These are phyloP conservation scores for Drosophila koepferae DNA, from an alignment of 2,888 invertebrate genomes.

Conservation along the genomic window DNA sequence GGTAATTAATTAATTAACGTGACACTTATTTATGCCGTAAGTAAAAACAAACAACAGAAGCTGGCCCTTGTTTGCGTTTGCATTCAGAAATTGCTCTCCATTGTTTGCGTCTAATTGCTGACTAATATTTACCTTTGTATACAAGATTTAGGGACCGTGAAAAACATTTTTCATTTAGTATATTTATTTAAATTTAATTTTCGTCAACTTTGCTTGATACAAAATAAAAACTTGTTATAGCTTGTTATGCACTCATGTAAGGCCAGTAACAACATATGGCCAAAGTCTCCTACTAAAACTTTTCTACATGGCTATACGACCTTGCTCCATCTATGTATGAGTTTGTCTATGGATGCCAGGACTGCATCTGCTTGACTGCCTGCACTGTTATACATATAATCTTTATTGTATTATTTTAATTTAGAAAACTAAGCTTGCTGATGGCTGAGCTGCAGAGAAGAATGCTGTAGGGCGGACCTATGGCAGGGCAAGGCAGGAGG, in stretches of 20 bases:
- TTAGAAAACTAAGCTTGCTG: conserved; percentile 68
- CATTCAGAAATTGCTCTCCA: conserved; percentile 20
- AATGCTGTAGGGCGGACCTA: conserved; percentile 11
- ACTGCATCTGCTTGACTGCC: conserved; percentile 37
- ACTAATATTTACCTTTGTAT: conserved; percentile 34
- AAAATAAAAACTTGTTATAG: conserved; percentile 17
- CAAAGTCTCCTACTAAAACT: conserved; percentile 20
- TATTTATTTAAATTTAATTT: not conserved
- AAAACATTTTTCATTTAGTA: conserved; percentile 12
- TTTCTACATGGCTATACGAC: conserved; percentile 15
- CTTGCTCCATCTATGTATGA: conserved; percentile 1
- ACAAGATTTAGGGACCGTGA: conserved; percentile 8
- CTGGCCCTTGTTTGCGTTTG: conserved; percentile 10
- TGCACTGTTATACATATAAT: conserved; percentile 59
- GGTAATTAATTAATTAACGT: conserved; percentile 23
- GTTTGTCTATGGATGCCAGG: not conserved
- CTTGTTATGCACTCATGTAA: conserved; percentile 6
- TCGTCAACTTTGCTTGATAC: conserved; percentile 15
- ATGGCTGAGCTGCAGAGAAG: not conserved
- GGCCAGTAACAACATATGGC: conserved; percentile 7
- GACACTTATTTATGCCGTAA: not conserved
- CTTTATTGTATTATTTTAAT: conserved; percentile 79
- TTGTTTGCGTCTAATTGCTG: conserved; percentile 38
- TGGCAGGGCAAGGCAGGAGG: conserved; percentile 9
- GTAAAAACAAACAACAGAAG: not conserved